phyloP scores from a whole-genome alignment of 2,888 invertebrate species.

The Eumerus sabulonum region DNA sequence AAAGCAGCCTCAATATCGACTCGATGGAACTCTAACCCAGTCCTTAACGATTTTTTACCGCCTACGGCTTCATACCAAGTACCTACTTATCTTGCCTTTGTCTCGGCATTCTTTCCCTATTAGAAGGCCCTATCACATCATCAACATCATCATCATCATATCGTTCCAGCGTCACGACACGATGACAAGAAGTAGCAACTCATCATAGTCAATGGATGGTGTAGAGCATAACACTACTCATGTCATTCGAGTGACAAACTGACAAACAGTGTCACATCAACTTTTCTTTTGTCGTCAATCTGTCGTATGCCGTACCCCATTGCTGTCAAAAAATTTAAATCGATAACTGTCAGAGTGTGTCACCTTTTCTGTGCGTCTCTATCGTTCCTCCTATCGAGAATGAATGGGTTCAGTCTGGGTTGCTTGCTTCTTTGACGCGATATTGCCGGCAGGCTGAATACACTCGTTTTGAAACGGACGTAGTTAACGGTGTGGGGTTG shows the following conservation, averaged over 20 bases:
- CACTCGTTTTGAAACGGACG: neutral
- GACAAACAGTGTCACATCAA: conserved; percentile 61
- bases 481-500: neutral
- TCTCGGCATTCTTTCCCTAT: conserved; percentile 42
- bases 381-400: neutral
- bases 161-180: conserved; percentile 2
- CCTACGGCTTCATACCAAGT: neutral
- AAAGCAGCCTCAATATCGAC: conserved; percentile 58
- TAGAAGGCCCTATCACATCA: conserved; percentile 25
- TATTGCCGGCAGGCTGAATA: conserved; percentile 8
- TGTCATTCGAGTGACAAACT: conserved; percentile 46
- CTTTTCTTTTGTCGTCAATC: conserved; percentile 16
- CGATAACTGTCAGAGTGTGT: conserved; percentile 53
- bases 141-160: conserved; percentile 28
- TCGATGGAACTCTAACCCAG: conserved; percentile 45
- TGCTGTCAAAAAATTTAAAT: conserved; percentile 61
- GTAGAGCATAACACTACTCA: conserved; percentile 18
- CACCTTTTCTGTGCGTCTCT: neutral
- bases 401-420: conserved; percentile 18
- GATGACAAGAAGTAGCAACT: no score
- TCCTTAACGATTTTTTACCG: conserved; percentile 26
- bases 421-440: conserved; percentile 1
- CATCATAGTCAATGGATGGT: no score
- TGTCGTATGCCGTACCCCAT: conserved; percentile 23
- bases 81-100: neutral